Base-by-base conservation (phyloP, 2,888 invertebrate species). In the Hyalella azteca region DNA sequence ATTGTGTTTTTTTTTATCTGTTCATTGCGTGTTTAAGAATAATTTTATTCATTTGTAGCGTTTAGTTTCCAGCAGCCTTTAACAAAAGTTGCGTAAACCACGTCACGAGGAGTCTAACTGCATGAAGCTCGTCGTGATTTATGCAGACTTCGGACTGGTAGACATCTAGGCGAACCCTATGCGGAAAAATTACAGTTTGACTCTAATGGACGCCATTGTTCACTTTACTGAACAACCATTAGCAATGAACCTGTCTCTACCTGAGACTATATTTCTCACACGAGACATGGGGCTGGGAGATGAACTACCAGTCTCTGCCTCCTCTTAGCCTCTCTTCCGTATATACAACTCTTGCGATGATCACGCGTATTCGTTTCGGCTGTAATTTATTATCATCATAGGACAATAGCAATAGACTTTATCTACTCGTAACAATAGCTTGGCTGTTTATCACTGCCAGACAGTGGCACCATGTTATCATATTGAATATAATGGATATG, bases 231-330 rank as follows among this genome's bases (percentile, higher is more conserved):
- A 66, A 39, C 36, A 66, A 66, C 66, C 66, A 66, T 66, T 66
- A 66, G 66, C 66, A 32, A 66, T 66, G 36, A 36, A 66, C 66
- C 36, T 66, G 32, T 66, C 32, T 66, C 66, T 66, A 66, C 66
- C 66, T 66, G 66, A 36, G 66, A 32, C 36, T 36, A 54, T 54
- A 22, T 54, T 54, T 54, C 54, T 54, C 29, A 26, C 54, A 26
- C 1, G 54, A 54, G 54, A 54, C 54, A 22, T 54, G 29, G 29
- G n/a, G n/a, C n/a, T n/a, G n/a, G n/a, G n/a, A n/a, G n/a, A n/a
- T n/a, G n/a, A n/a, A n/a, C n/a, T n/a, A n/a, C n/a, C n/a, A 54
- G 22, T 54, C 13, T 54, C 54, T 13, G 7, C 26, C 54, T 29
- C 54, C 22, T 22, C 54, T 9, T 54, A 54, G 26, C 54, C 54